Conservation (phyloP, 2,113 vertebrate genomes). For the Crocuta crocuta region DNA sequence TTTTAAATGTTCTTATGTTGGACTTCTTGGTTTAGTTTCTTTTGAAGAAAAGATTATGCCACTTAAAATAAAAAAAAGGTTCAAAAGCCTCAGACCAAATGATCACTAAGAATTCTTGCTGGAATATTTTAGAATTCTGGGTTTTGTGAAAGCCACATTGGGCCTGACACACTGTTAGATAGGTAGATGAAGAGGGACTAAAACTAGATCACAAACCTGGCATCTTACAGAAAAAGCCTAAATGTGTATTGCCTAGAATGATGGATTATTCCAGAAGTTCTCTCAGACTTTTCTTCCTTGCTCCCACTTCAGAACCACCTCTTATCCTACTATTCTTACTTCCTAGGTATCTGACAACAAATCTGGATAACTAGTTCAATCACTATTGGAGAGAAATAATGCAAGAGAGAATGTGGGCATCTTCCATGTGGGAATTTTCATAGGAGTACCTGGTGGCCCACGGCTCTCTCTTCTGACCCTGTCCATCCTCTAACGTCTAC, state of each 20-base stretch:
- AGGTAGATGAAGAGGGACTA: not conserved
- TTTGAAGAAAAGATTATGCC: not conserved
- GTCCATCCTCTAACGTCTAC: not conserved
- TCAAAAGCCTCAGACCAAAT: not conserved
- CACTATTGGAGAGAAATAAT: not conserved
- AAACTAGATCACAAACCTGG: slow-evolving; percentile 15
- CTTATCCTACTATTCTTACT: not conserved
- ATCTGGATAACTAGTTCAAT: not conserved
- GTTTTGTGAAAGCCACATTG: not conserved
- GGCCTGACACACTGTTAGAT: not conserved
- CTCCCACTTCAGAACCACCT: not conserved
- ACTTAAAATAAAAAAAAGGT: not conserved
- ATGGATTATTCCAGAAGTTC: not conserved
- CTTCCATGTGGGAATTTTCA: not conserved
- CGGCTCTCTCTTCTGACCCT: not conserved
- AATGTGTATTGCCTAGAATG: not conserved
- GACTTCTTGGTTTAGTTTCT: not conserved
- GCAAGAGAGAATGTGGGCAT: not conserved
- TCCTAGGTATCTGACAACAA: not conserved
- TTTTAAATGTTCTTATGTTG: not conserved
- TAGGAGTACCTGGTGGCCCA: not conserved
- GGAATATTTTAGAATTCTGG: not conserved
- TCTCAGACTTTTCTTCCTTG: not conserved
- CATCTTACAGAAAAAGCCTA: not conserved
- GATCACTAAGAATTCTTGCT: not conserved